These are phyloP conservation scores for Trochalopteron elliotii DNA, from an alignment of 2,113 vertebrate species.

Conservation along the genomic window DNA sequence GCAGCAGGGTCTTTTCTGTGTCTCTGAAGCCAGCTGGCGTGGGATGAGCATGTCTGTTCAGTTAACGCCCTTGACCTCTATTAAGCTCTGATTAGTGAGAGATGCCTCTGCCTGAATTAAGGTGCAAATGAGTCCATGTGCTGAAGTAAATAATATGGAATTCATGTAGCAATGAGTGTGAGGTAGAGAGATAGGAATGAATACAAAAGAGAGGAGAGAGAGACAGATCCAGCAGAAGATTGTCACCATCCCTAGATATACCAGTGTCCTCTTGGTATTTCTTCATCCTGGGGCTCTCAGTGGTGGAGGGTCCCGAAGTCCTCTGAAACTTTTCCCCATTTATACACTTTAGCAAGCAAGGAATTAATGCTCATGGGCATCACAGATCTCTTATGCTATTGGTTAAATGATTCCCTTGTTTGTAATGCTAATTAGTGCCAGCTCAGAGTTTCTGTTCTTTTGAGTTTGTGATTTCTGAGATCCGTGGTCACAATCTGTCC, in stretches of 20 bases:
- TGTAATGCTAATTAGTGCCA: background rate
- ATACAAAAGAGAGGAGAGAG: background rate
- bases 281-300: background rate
- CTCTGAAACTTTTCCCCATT: background rate
- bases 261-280: accelerated
- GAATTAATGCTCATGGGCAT: background rate
- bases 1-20: background rate
- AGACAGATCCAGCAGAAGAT: background rate
- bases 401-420: background rate
- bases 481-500: accelerated
- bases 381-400: background rate
- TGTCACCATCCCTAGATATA: background rate
- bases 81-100: background rate
- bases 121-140: background rate
- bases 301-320: accelerated
- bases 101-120: background rate
- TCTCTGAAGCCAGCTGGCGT: accelerated
- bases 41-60: accelerated
- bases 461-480: background rate
- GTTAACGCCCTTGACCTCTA: background rate
- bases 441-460: background rate
- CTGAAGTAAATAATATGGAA: background rate
- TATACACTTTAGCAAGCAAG: background rate
- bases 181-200: background rate
- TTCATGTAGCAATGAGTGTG: background rate